phyloP scores from a whole-genome alignment of 1,140 invertebrate species.

The Antheraea pernyi region DNA sequence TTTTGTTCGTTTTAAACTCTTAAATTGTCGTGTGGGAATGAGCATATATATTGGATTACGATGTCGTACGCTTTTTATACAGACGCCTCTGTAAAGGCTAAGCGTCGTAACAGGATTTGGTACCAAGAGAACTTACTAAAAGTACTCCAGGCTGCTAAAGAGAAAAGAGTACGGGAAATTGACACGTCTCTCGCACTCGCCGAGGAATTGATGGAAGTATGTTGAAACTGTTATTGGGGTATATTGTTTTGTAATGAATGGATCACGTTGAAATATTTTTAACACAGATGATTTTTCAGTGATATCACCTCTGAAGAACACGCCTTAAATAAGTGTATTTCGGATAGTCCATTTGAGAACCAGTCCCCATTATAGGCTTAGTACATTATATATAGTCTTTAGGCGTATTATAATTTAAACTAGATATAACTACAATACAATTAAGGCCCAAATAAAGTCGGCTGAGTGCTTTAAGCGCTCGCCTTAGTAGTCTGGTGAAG shows the following conservation, averaged over 20 bases:
- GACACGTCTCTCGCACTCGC: slow-evolving; percentile 47
- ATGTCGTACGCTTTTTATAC: slow-evolving; percentile 38
- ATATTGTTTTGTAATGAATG: background rate
- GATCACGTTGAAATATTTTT: no score
- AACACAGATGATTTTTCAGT: no score
- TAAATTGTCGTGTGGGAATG: background rate
- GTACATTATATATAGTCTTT: no score
- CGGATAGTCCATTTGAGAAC: no score
- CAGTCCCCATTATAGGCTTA: no score
- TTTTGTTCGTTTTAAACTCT: background rate
- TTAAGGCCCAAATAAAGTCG: no score
- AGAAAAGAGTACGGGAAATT: slow-evolving; percentile 48
- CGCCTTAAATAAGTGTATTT: no score
- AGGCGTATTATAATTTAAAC: no score
- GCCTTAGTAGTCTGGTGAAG: no score
- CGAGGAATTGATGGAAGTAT: slow-evolving; percentile 42
- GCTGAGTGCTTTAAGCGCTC: no score
- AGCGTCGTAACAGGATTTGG: slow-evolving; percentile 43
- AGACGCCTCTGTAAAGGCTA: slow-evolving; percentile 38
- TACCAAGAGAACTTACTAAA: slow-evolving; percentile 47
- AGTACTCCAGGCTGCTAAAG: slow-evolving; percentile 47
- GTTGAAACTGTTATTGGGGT: background rate
- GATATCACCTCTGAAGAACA: no score
- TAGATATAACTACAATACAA: no score
- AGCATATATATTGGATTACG: background rate